A percentile compares a stretch with the other conserved stretches of the same genome.
Conservation (phyloP, 2,113 vertebrate species). For the Muntiacus reevesi region DNA sequence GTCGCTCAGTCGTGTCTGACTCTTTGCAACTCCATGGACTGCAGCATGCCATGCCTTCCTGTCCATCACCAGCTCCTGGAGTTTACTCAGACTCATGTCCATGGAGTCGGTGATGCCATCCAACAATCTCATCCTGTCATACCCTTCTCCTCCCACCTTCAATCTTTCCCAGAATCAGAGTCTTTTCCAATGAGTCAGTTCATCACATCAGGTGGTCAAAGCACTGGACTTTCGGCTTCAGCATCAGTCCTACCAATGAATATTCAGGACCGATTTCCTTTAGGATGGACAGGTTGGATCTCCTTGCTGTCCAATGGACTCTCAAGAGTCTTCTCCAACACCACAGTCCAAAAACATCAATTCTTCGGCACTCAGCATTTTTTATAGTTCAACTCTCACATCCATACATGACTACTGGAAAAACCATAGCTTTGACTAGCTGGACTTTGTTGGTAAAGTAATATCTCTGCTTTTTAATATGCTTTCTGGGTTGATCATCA, state of each 20-base stretch:
- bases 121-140: neutral
- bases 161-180: neutral
- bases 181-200: neutral
- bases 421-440: neutral
- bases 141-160: neutral
- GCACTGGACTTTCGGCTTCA: neutral
- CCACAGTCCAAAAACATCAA: neutral
- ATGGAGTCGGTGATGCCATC: neutral
- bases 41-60: rapidly evolving
- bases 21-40: neutral
- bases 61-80: neutral
- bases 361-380: rapidly evolving
- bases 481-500: neutral
- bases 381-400: neutral
- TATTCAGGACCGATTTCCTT: neutral
- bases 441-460: neutral
- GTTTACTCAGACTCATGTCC: neutral
- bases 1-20: rapidly evolving
- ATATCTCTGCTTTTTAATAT: neutral
- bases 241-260: neutral
- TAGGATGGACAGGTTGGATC: neutral
- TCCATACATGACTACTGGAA: neutral
- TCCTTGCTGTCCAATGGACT: neutral
- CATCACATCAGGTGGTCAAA: neutral
- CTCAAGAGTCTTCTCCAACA: neutral